Evolutionary conservation across 2,113 vertebrate species (phyloP).

Genomic region (Plectropomus leopardus): DNA sequence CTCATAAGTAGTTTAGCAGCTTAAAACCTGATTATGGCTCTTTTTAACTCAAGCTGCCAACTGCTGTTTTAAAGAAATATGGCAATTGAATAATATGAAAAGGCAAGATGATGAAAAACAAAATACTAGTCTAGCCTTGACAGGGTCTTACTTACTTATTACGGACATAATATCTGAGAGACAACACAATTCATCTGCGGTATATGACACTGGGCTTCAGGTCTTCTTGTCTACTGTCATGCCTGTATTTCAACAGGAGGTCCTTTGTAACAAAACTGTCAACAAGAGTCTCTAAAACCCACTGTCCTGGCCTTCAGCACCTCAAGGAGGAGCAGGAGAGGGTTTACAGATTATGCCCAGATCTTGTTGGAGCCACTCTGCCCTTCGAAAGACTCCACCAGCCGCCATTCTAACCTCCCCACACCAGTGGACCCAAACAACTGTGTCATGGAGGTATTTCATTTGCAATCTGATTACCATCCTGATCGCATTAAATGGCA

Average conservation of each 20-base stretch:
- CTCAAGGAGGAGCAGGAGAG: constrained; percentile 44
- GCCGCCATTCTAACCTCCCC: constrained; percentile 54
- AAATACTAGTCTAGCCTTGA: background rate
- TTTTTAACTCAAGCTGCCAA: constrained; percentile 68
- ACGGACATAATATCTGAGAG: background rate
- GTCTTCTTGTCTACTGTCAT: background rate
- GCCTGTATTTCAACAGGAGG: no score
- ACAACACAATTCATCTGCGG: background rate
- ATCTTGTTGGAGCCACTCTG: constrained; percentile 63
- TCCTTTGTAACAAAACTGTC: background rate
- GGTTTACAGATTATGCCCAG: constrained; percentile 63
- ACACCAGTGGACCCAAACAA: constrained; percentile 67
- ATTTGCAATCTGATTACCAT: constrained; percentile 89
- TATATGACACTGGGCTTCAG: background rate
- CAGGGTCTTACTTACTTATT: background rate
- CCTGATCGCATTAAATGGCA: constrained; percentile 88
- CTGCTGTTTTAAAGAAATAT: constrained; percentile 15
- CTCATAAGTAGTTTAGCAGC: constrained; percentile 92
- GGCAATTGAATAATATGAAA: constrained; percentile 22
- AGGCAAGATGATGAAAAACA: constrained; percentile 19
- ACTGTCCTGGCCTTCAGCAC: constrained; percentile 39
- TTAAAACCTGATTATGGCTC: constrained; percentile 89
- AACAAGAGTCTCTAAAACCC: constrained; percentile 19
- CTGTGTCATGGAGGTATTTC: constrained; percentile 85
- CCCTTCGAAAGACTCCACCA: constrained; percentile 59